Conservation (phyloP, 2,888 invertebrate species). For the Dascillus cervinus region DNA sequence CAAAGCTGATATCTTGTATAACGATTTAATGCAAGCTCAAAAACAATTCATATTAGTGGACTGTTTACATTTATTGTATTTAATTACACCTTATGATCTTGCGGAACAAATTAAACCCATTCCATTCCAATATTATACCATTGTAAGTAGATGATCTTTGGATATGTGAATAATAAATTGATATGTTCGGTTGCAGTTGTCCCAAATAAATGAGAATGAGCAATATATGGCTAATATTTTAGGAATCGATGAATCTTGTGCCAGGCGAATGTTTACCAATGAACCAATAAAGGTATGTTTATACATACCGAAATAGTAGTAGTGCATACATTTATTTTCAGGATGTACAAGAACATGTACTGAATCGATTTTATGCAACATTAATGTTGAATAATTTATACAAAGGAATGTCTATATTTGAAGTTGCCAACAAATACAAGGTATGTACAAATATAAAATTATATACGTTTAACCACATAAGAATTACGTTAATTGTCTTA, state of each 20-base stretch:
- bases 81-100: conserved; percentile 74
- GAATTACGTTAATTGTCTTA: too few species aligned
- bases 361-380: conserved; percentile 78
- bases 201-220: conserved; percentile 54
- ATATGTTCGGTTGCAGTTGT: too few species aligned
- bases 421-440: conserved; percentile 62
- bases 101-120: conserved; percentile 48
- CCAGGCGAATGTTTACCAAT: conserved; percentile 61
- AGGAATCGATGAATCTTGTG: conserved; percentile 70
- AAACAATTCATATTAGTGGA: conserved; percentile 70
- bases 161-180: too few species aligned
- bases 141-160: conserved; percentile 50
- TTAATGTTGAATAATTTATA: conserved; percentile 77
- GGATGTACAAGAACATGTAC: conserved; percentile 52
- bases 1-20: conserved; percentile 60
- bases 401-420: conserved; percentile 57
- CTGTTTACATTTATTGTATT: conserved; percentile 77
- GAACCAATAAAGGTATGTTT: conserved; percentile 51
- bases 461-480: too few species aligned
- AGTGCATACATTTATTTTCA: conserved; percentile 31
- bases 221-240: conserved; percentile 62
- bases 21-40: conserved; percentile 66
- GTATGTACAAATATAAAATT: conserved; percentile 20
- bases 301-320: neutral
- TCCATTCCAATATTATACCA: conserved; percentile 49